phyloP scores from a whole-genome alignment of 2,113 vertebrate genomes.

The Aptenodytes forsteri region DNA sequence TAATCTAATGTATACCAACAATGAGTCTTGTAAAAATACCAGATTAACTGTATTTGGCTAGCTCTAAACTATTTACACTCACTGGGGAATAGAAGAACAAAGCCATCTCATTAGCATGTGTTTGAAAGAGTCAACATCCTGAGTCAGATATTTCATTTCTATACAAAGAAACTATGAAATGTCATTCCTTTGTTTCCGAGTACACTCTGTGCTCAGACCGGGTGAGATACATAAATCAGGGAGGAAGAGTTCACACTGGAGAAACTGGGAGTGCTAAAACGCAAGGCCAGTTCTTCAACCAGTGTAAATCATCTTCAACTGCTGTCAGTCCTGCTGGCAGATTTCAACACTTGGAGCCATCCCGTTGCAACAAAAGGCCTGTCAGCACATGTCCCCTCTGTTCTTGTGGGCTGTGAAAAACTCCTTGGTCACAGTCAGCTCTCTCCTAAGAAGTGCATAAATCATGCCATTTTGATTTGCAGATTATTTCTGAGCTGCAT shows the following conservation, averaged over 20 bases:
- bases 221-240: constrained; percentile 54
- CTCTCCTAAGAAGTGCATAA: not conserved
- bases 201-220: not conserved
- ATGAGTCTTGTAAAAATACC: constrained; percentile 6
- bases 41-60: constrained; percentile 24
- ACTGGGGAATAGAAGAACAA: constrained; percentile 1
- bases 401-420: constrained; percentile 30
- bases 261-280: constrained; percentile 25
- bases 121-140: constrained; percentile 29
- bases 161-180: constrained; percentile 54
- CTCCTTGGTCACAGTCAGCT: not conserved
- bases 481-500: not conserved
- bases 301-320: constrained; percentile 8
- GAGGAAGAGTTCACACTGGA: constrained; percentile 13
- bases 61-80: not conserved
- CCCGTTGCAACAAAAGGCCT: not conserved
- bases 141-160: constrained; percentile 43
- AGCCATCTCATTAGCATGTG: constrained; percentile 44
- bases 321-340: constrained; percentile 17
- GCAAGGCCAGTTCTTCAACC: not conserved
- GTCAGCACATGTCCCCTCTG: constrained; percentile 2
- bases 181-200: constrained; percentile 49
- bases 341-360: not conserved
- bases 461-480: not conserved
- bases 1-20: not conserved